Conservation (phyloP, 1,140 invertebrate species). For the Danaus melanippus region DNA sequence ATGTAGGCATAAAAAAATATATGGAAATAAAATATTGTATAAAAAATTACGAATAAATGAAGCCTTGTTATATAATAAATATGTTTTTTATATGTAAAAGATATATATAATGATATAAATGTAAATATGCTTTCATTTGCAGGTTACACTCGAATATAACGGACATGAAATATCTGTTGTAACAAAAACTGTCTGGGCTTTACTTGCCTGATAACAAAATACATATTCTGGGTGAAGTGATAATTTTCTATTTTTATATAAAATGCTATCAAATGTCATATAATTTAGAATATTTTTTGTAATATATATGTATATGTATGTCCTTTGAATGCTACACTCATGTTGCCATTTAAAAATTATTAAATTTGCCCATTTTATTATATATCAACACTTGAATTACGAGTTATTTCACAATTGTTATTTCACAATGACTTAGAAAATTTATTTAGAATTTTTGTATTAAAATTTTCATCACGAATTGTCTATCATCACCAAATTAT, state of each 20-base stretch:
- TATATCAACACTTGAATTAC: too few relatives aligned
- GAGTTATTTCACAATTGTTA: too few relatives aligned
- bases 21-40: too few relatives aligned
- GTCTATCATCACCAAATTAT: too few relatives aligned
- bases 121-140: conserved; percentile 26
- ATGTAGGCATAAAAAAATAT: too few relatives aligned
- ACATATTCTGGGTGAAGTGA: conserved; percentile 14
- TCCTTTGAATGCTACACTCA: conserved; percentile 2
- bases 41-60: too few relatives aligned
- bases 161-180: conserved; percentile 56
- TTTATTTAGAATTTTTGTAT: background rate
- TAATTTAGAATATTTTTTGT: background rate
- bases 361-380: too few relatives aligned
- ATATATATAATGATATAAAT: too few relatives aligned
- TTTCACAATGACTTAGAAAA: background rate
- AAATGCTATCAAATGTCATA: conserved; percentile 10
- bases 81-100: too few relatives aligned
- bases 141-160: conserved; percentile 66
- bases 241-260: conserved; percentile 56
- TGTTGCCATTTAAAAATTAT: too few relatives aligned
- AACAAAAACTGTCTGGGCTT: conserved; percentile 54
- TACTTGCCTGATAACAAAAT: conserved; percentile 38
- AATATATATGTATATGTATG: background rate
- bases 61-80: too few relatives aligned
- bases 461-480: background rate